Evolutionary conservation across 2,113 vertebrate species (phyloP).

Genomic region (Hippocampus guttulatus): DNA sequence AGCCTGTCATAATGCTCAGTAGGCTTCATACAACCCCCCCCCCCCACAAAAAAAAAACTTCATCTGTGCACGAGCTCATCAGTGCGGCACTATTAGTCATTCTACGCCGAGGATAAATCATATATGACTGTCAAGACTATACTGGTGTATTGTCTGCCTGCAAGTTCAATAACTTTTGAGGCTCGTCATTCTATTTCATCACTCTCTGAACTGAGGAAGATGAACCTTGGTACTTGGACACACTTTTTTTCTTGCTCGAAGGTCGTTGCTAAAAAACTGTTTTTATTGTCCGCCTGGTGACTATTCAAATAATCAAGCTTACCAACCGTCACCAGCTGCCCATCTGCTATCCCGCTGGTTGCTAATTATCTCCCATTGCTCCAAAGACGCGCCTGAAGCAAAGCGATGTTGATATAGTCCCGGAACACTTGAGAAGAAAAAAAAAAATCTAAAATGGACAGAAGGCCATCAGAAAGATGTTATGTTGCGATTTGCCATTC

Average conservation of each 20-base stretch:
- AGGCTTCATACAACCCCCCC: no score
- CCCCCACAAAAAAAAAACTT: no score
- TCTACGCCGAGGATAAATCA: no score
- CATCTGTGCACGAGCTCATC: no score
- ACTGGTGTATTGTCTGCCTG: no score
- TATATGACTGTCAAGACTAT: no score
- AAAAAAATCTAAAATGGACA: background rate
- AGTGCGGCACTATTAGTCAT: no score
- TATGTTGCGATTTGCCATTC: background rate
- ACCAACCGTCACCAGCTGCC: background rate
- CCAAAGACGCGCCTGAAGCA: background rate
- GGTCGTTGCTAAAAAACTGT: no score
- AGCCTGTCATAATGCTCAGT: no score
- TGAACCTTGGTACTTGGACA: background rate
- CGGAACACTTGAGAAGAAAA: background rate
- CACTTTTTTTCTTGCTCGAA: background rate
- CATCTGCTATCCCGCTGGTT: background rate
- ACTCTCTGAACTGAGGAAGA: background rate
- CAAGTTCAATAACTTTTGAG: no score
- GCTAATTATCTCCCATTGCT: background rate
- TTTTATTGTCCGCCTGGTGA: background rate
- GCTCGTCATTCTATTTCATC: no score
- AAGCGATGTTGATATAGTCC: background rate
- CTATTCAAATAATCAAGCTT: background rate
- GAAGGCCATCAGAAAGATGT: background rate